These are phyloP conservation scores for Decapterus maruadsi DNA, from an alignment of 2,797 vertebrate genomes.

Conservation along the genomic window DNA sequence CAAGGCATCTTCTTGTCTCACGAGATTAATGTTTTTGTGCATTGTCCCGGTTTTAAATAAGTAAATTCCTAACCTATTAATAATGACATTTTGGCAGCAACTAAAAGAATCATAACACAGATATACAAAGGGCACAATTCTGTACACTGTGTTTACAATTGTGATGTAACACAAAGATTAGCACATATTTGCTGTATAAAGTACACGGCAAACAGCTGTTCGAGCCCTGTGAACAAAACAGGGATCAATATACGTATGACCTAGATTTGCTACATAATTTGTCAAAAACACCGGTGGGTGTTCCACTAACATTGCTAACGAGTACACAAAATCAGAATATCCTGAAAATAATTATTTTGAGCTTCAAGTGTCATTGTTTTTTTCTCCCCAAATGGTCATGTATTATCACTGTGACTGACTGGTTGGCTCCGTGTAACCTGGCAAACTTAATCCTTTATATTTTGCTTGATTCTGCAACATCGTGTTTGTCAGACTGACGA, in stretches of 20 bases:
- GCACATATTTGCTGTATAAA: not conserved
- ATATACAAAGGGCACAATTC: not conserved
- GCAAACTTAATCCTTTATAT: not conserved
- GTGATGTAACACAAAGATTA: not conserved
- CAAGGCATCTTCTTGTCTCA: too few species aligned
- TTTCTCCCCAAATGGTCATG: not conserved
- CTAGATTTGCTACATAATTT: not conserved
- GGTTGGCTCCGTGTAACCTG: not conserved
- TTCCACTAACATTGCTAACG: too few species aligned
- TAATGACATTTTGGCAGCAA: not conserved
- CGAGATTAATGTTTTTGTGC: too few species aligned
- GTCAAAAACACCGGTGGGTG: not conserved
- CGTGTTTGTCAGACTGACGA: not conserved
- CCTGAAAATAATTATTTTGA: too few species aligned
- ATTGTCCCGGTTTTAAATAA: too few species aligned
- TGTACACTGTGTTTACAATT: not conserved
- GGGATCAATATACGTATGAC: not conserved
- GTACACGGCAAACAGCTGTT: not conserved
- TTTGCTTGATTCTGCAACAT: not conserved
- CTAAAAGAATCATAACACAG: not conserved
- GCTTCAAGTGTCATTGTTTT: too few species aligned
- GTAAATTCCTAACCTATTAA: not conserved
- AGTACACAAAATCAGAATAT: too few species aligned
- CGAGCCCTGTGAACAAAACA: not conserved
- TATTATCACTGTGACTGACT: not conserved